phyloP scores from a whole-genome alignment of 2,113 vertebrate species.

The Eurystomus gularis region DNA sequence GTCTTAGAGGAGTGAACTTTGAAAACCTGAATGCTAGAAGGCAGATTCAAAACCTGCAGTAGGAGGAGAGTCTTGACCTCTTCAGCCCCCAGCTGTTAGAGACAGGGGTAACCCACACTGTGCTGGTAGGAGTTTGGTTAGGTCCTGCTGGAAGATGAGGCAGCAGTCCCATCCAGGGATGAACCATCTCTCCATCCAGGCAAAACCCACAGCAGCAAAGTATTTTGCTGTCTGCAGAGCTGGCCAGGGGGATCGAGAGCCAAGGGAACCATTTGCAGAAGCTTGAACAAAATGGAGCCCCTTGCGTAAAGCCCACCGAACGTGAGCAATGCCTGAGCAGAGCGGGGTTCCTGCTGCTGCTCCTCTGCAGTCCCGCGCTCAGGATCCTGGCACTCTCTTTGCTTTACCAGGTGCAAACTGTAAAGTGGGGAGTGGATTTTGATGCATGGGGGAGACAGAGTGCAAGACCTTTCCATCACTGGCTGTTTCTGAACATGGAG shows the following conservation, averaged over 20 bases:
- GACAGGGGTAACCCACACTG: neutral
- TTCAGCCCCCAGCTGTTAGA: neutral
- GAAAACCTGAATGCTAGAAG: neutral
- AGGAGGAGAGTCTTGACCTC: neutral
- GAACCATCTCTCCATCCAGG: neutral
- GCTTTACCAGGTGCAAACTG: neutral
- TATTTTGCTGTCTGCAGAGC: neutral
- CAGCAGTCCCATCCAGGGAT: neutral
- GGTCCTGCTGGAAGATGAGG: neutral
- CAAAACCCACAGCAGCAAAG: neutral
- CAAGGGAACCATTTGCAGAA: neutral
- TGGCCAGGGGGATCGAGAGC: neutral
- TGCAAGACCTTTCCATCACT: accelerated
- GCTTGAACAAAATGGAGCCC: neutral
- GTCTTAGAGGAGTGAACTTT: neutral
- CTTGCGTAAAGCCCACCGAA: neutral
- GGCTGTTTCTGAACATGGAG: neutral
- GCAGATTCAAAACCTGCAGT: neutral
- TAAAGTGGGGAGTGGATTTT: neutral
- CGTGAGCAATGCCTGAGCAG: neutral
- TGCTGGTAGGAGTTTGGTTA: neutral
- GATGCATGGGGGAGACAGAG: neutral
- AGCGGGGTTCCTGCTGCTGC: neutral
- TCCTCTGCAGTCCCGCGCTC: neutral
- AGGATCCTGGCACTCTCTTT: neutral